Percentiles rank a stretch among this genome's conserved stretches.
Evolutionary conservation across 2,888 invertebrate species (phyloP).

Genomic region (Sinotaia quadrata): DNA sequence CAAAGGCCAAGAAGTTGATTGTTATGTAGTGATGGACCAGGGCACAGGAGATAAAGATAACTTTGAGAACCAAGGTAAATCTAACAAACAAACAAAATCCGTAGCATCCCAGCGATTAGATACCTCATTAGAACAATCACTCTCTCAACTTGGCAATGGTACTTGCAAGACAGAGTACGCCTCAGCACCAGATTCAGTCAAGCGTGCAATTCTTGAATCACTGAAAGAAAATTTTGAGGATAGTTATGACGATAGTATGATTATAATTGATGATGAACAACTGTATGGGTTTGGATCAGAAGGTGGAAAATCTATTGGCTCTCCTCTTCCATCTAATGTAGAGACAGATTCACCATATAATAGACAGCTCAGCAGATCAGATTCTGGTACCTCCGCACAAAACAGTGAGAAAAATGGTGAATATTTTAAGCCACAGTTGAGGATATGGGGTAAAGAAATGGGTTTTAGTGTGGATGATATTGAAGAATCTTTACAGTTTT

Average conservation of each 20-base stretch:
- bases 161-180: background rate
- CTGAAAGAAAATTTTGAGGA: background rate
- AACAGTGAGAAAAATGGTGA: no score
- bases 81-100: background rate
- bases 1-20: background rate
- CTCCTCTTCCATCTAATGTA: background rate
- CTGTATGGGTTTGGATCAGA: background rate
- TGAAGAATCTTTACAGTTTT: background rate
- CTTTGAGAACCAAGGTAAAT: background rate
- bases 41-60: background rate
- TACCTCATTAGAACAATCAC: background rate
- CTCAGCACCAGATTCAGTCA: background rate
- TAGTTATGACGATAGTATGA: background rate
- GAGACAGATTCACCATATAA: background rate
- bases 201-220: background rate
- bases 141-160: background rate
- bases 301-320: background rate
- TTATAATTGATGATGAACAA: background rate
- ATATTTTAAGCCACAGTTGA: no score
- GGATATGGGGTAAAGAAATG: no score
- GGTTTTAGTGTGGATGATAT: no score
- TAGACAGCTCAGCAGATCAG: no score
- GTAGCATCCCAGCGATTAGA: background rate
- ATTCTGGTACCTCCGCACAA: background rate
- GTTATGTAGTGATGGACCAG: background rate